Evolutionary conservation across 2,888 invertebrate species (phyloP), one percentile per base, ranked within the genome.

Genomic region (Euphydryas editha): DNA sequence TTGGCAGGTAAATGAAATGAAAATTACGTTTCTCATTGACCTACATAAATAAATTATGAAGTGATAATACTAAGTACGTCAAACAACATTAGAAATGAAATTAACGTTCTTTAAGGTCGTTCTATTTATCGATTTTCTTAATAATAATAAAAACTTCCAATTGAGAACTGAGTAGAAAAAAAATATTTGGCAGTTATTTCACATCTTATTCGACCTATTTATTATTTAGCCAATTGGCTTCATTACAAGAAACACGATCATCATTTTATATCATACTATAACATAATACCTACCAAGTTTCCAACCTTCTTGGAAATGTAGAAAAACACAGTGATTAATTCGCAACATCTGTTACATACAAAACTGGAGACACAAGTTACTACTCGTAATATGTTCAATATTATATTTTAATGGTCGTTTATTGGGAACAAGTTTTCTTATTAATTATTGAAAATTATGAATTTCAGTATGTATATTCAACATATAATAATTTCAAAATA

Each of bases 121-220:
- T 13, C 15, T 20, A 57, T 47, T 44, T 51, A 59, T 59, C 15
- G 54, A 30, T 55, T 54, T 44, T 37, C 51, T 24, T 30, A 30
- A 5, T 30, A 65, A 68, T 55, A 68, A 65, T 68, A 55, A 47
- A 37, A 13, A 58, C 17, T 24, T 46, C 47, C 59, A 58, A 60
- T 65, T 59, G 56, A 70, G 62, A 68, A 49, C 64, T 36, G 18
- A 59, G n/a, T 42, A 57, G 39, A 47, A 11, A 47, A 30, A 60
- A 49, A 62, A 39, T 30, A 57, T 62, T 70, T 37, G 59, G 61
- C 59, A 60, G 68, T 63, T 70, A 68, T 63, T 70, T 70, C 68
- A 70, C 65, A 57, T 65, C 44, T 15, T 39, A 55, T 58, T 51
- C 11, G 39, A 46, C 59, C 56, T 44, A 56, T 60, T 24, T 58